phyloP scores from a whole-genome alignment of 2,797 vertebrate genomes.

The Streptopelia turtur region DNA sequence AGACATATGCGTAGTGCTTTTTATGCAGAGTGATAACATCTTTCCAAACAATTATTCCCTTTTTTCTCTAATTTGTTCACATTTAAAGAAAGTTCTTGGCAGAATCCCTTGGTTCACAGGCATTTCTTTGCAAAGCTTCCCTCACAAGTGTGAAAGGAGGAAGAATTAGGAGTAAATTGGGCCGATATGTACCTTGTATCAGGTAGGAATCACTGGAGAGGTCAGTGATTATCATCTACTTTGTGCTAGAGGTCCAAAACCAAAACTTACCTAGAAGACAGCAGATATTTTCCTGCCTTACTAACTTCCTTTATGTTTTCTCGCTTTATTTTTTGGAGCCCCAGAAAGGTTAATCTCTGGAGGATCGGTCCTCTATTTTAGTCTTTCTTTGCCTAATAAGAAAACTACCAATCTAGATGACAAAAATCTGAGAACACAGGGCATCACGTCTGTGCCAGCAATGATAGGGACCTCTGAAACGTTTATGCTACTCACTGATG shows the following conservation, averaged over 20 bases:
- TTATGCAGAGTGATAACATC: background rate
- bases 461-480: background rate
- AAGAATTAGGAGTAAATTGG: background rate
- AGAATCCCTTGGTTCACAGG: background rate
- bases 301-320: background rate
- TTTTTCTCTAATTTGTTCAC: background rate
- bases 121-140: background rate
- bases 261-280: background rate
- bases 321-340: background rate
- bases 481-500: slow-evolving; percentile 67
- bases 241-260: background rate
- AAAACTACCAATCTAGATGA: background rate
- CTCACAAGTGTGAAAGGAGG: background rate
- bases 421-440: background rate
- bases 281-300: background rate
- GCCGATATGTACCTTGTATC: background rate
- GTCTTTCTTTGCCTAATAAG: background rate
- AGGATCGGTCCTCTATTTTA: background rate
- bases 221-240: background rate
- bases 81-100: background rate
- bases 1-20: background rate
- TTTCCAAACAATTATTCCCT: background rate
- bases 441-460: background rate
- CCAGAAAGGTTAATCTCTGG: background rate
- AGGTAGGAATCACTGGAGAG: background rate